Base-by-base conservation (phyloP, 1,140 invertebrate genomes). In the Cydia pomonella region DNA sequence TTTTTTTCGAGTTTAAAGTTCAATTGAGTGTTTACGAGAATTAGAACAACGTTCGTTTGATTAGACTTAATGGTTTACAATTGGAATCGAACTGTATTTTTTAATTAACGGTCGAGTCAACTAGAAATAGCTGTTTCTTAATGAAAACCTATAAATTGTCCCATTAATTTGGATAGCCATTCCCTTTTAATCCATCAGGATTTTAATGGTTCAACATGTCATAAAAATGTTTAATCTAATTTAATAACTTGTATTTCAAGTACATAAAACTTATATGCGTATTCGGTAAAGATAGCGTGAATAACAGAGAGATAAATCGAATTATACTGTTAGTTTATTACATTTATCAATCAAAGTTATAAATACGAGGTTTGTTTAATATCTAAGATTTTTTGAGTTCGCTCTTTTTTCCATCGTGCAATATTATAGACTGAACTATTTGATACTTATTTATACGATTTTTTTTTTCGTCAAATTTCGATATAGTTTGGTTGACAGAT, bases 11-110 rank as follows among this genome's bases (percentile, higher is more conserved):
- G 64, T 33, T 69, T 33, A 69, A 69, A 69, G 64, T 69, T 69
- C 64, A 69, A 69, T 69, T 33, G 63, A 64, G 63, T 69, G 5
- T 69, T 69, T 66, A 66, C 25, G 0, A 29, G 63, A 66, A 66
- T 66, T 69, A 27, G 64, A 38, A 18, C 64, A 38, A 21, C 64
- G 64, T 66, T 82, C 77, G 62, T 76, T 80, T 76, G 80, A 84
- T 83, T 80, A 76, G 72, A 66, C 62, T 78, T 83, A 84, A 87
- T 87, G 84, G 85, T 83, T 77, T 71, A 79, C 86, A 88, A 88
- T 88, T 88, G 85, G 75, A 87, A 88, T 88, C 85, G 84, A 74
- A 79, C 78, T 83, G 82, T 81, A 87, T 88, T 87, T 84, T 84
- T 77, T 83, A 87, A 87, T 87, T 84, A 81, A 78, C 76, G 6